These are phyloP conservation scores for Climacteris rufus DNA, from an alignment of 2,113 vertebrate genomes.

Conservation along the genomic window DNA sequence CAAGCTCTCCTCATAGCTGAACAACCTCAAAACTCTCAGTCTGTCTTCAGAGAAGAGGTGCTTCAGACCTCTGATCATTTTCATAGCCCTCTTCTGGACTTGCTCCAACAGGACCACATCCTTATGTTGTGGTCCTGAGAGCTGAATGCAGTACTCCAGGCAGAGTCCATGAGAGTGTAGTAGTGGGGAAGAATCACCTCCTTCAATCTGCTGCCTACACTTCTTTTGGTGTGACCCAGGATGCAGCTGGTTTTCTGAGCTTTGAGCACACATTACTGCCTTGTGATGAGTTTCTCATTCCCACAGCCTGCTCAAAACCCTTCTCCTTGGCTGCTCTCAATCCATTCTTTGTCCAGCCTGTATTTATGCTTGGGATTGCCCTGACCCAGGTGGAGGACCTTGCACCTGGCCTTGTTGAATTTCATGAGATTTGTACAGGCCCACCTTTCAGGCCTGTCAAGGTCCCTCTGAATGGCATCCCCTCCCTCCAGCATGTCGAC, in stretches of 20 bases:
- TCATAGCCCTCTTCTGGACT: background rate
- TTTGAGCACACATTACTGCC: background rate
- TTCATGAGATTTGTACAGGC: background rate
- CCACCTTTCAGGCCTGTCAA: background rate
- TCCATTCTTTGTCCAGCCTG: background rate
- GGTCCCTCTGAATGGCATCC: background rate
- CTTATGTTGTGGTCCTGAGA: background rate
- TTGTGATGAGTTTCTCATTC: background rate
- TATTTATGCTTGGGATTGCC: background rate
- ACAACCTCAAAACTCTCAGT: background rate
- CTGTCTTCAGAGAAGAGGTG: background rate
- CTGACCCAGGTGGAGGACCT: accelerated
- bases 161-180: background rate
- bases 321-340: background rate
- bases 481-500: background rate
- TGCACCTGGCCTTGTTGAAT: background rate
- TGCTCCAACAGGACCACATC: background rate
- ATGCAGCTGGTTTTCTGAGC: background rate
- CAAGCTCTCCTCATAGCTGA: background rate
- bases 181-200: too few species aligned
- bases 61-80: background rate
- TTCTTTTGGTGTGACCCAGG: too few species aligned
- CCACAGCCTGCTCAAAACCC: accelerated
- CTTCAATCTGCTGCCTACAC: too few species aligned
- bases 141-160: background rate